Conservation (phyloP, 2,113 vertebrate species). For the Myotis lucifugus region DNA sequence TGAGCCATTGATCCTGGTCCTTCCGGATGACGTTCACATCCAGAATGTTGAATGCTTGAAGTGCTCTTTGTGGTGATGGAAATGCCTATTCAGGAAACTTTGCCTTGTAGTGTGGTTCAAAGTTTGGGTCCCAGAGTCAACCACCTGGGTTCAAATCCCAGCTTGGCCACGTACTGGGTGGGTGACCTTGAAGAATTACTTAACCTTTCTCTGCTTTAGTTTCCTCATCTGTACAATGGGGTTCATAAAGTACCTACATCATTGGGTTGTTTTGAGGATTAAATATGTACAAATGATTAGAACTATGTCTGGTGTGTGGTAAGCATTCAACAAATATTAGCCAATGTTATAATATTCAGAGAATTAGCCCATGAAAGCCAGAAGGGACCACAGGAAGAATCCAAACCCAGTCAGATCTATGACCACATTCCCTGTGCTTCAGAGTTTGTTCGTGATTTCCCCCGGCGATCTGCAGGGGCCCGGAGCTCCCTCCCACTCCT, state of each 20-base stretch:
- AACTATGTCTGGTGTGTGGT: neutral
- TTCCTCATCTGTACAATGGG: neutral
- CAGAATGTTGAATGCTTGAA: accelerated
- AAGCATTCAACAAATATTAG: neutral
- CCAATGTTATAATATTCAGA: accelerated
- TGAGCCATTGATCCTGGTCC: neutral
- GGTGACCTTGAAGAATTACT: neutral
- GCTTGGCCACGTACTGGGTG: neutral
- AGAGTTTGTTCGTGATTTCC: neutral
- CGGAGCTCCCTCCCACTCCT: neutral
- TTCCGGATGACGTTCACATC: neutral
- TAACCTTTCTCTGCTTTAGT: neutral
- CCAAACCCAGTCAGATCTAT: neutral
- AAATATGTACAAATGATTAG: neutral
- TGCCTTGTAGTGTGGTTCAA: neutral
- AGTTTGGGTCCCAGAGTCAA: neutral
- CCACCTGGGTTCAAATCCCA: neutral
- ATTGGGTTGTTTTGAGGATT: neutral
- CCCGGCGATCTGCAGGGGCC: neutral
- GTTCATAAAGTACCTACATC: neutral
- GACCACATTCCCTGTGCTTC: neutral
- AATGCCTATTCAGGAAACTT: neutral
- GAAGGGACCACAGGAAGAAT: neutral
- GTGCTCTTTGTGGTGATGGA: neutral
- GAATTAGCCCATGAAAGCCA: neutral